Evolutionary conservation across 1,140 invertebrate species (phyloP).

Genomic region (Drosophila tristis): DNA sequence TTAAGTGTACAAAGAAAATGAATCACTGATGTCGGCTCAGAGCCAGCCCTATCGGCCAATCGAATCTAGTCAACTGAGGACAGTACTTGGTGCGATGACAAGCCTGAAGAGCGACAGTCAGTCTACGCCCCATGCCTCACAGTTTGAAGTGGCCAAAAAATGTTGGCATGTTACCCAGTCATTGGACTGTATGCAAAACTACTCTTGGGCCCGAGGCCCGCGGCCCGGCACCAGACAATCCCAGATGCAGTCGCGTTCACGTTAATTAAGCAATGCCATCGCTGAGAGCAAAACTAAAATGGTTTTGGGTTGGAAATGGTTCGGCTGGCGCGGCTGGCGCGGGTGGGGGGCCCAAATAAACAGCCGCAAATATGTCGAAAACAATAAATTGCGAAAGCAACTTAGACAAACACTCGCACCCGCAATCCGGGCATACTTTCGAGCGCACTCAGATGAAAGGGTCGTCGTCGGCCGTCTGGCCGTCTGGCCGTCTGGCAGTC

Average conservation of each 20-base stretch:
- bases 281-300: slow-evolving; percentile 14
- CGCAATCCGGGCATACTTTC: slow-evolving; percentile 38
- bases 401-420: slow-evolving; percentile 9
- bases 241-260: slow-evolving; percentile 46
- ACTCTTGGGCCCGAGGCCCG: too few species aligned
- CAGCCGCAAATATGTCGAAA: slow-evolving; percentile 74
- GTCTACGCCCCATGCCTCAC: too few species aligned
- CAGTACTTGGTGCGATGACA: too few species aligned
- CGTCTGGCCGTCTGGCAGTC: neutral
- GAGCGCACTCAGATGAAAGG: slow-evolving; percentile 57
- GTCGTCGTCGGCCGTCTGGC: slow-evolving; percentile 30
- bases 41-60: too few species aligned
- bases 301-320: neutral
- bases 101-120: too few species aligned
- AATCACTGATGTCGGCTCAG: too few species aligned
- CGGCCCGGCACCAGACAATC: neutral
- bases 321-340: too few species aligned
- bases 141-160: too few species aligned
- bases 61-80: too few species aligned
- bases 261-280: slow-evolving; percentile 47
- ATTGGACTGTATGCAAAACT: too few species aligned
- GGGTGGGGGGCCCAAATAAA: slow-evolving; percentile 50
- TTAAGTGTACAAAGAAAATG: too few species aligned
- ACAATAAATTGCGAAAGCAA: slow-evolving; percentile 72
- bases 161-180: too few species aligned